A percentile compares a stretch with the other conserved stretches of the same genome.
These are phyloP conservation scores for Anableps anableps DNA, from an alignment of 2,797 vertebrate species.

Conservation along the genomic window DNA sequence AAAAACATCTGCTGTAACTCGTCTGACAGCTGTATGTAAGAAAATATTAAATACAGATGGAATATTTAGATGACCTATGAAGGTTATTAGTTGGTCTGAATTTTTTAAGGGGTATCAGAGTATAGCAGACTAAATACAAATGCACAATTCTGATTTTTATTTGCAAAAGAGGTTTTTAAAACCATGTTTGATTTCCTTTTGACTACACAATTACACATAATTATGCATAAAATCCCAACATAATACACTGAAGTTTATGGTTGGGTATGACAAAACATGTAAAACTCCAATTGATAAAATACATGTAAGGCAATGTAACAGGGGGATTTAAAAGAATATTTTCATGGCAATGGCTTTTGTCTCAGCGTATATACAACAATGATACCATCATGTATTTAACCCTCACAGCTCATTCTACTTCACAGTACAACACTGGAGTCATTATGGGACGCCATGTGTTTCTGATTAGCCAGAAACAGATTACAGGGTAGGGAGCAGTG, in stretches of 20 bases:
- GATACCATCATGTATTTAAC: slow-evolving; percentile 23
- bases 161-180: not conserved
- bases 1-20: not conserved
- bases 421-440: slow-evolving; percentile 71
- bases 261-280: not conserved
- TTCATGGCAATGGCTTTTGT: slow-evolving; percentile 33
- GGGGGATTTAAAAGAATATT: slow-evolving; percentile 39
- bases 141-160: not conserved
- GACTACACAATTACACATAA: not conserved
- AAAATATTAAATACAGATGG: not conserved
- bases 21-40: not conserved
- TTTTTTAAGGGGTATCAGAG: not conserved
- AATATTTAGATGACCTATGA: not conserved
- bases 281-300: not conserved
- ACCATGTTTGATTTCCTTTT: not conserved
- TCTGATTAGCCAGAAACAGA: slow-evolving; percentile 80
- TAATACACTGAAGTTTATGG: not conserved
- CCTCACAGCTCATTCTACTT: slow-evolving; percentile 57
- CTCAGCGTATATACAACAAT: not conserved
- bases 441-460: slow-evolving; percentile 81
- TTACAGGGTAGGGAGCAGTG: slow-evolving; percentile 75
- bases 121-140: not conserved
- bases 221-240: not conserved
- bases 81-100: not conserved
- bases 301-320: slow-evolving; percentile 1